Evolutionary conservation across 2,113 vertebrate genomes (phyloP), one percentile per base, ranked within the genome.

Genomic region (Drymodes brunneopygia): DNA sequence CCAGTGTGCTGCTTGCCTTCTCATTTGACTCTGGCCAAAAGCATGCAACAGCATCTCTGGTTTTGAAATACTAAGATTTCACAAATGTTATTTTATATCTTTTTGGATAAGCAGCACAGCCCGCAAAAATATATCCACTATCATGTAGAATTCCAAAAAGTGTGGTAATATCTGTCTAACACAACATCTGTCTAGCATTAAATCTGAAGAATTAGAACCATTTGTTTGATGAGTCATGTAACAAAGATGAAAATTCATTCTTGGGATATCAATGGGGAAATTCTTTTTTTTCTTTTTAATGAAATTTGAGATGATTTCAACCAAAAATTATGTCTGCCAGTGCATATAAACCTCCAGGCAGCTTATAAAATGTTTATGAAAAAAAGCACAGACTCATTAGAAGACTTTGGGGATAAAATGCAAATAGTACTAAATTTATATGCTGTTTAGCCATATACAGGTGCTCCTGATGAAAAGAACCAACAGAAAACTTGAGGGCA

Each of bases 111-210:
- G 74, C 71, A 77, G 67, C 24, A 77, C 29, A 90, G 85, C 42
- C 74, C 88, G 50, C 70, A 93, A 93, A 95, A 95, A 64, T 90
- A 70, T 86, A 88, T 94, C 90, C 79, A 83, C 25, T 86, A 67
- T 80, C 78, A 42, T 25, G 31, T 4, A 86, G 38, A 80, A 71
- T 89, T 96, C 87, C 75, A 95, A 90, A 62, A 94, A 51, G 2
- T 86, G 72, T 83, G 60, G 80, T 81, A 94, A 83, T 92, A 93
- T 91, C 89, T 95, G 53, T 71, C 81, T 93, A 81, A 88, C 0
- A 2, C 2, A 14, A 88, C 93, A 95, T 97, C 90, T 96, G 94
- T 64, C 87, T 90, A 93, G 48, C 67, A 96, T 96, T 96, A 95
- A 90, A 73, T 33, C 53, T 71, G 67, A 90, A 90, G 75, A 90